Conservation (phyloP, 2,797 vertebrate genomes). For the Leuciscus waleckii region DNA sequence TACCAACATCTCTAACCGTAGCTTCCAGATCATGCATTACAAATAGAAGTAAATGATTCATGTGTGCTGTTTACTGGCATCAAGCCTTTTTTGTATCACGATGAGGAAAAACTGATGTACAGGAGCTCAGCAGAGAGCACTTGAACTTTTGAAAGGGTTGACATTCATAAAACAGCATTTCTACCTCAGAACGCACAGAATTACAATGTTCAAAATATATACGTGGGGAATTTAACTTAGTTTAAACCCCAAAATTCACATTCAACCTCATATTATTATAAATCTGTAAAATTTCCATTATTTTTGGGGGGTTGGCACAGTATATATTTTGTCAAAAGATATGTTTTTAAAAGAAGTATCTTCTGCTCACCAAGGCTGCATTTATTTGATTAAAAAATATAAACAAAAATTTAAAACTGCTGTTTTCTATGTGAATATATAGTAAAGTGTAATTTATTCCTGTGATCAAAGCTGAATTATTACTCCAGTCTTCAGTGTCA, state of each 20-base stretch:
- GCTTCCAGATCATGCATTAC: conserved; percentile 24
- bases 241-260: background rate
- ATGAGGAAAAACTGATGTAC: conserved; percentile 70
- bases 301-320: background rate
- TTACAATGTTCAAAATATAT: background rate
- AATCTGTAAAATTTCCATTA: background rate
- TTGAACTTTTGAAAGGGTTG: conserved; percentile 26
- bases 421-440: too few relatives aligned
- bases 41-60: conserved; percentile 66
- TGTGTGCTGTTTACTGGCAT: conserved; percentile 59
- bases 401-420: too few relatives aligned
- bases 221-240: background rate
- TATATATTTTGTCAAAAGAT: background rate
- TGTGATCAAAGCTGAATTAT: too few relatives aligned
- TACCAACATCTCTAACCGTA: conserved; percentile 22
- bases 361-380: too few relatives aligned
- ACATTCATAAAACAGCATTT: conserved; percentile 9
- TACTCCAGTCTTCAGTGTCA: too few relatives aligned
- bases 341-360: too few relatives aligned
- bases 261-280: background rate
- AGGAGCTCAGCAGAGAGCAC: conserved; percentile 57
- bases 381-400: too few relatives aligned
- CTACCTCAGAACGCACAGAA: background rate
- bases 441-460: too few relatives aligned
- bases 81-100: conserved; percentile 30